Percentiles rank a stretch among this genome's conserved stretches.
These are phyloP conservation scores for Melanotaenia nigrans DNA, from an alignment of 2,797 vertebrate species.

Conservation along the genomic window DNA sequence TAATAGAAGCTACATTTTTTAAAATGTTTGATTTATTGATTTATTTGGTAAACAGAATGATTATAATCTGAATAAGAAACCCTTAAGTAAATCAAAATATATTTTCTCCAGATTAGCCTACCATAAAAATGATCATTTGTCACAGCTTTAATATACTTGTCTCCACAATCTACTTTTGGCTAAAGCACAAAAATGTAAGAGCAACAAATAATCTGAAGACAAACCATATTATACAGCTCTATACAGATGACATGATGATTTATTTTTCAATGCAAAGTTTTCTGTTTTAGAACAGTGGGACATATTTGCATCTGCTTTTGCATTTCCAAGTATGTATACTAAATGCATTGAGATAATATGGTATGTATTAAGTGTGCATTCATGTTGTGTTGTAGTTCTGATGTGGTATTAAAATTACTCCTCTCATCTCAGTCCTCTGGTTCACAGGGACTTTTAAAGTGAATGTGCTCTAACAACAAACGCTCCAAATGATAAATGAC, in stretches of 20 bases:
- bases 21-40: too few species aligned
- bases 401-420: slow-evolving; percentile 61
- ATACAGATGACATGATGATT: background rate
- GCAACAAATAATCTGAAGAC: background rate
- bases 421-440: slow-evolving; percentile 46
- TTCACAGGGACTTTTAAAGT: slow-evolving; percentile 67
- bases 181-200: background rate
- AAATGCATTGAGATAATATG: background rate
- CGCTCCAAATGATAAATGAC: slow-evolving; percentile 71
- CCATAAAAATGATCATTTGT: background rate
- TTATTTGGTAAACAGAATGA: too few species aligned
- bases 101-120: background rate
- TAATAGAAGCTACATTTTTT: too few species aligned
- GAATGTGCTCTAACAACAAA: slow-evolving; percentile 58
- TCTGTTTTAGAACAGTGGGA: background rate
- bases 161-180: background rate
- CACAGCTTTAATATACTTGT: background rate
- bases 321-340: background rate
- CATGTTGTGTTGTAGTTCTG: slow-evolving; percentile 31
- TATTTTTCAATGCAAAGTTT: background rate
- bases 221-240: background rate
- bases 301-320: slow-evolving; percentile 5
- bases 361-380: slow-evolving; percentile 8
- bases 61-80: too few species aligned
- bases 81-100: background rate